phyloP scores from a whole-genome alignment of 2,888 invertebrate species.

The Drosophila tripunctata region DNA sequence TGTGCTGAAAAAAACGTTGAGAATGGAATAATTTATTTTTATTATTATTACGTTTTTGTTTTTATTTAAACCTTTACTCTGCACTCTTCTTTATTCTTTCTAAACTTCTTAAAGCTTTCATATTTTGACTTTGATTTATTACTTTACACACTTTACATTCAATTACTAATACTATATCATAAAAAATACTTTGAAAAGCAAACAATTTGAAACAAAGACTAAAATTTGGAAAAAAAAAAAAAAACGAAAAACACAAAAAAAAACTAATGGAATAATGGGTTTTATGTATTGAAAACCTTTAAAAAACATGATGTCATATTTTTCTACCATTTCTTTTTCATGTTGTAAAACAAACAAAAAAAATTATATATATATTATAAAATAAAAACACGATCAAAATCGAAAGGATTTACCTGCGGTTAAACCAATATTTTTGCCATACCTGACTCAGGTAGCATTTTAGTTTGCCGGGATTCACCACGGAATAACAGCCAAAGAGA shows the following conservation, averaged over 20 bases:
- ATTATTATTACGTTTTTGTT: slow-evolving; percentile 55
- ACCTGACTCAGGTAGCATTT: slow-evolving; percentile 13
- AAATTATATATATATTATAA: slow-evolving; percentile 7
- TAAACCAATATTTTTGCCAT: not conserved
- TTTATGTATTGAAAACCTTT: slow-evolving; percentile 53
- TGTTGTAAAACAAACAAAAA: slow-evolving; percentile 69
- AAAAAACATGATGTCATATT: slow-evolving; percentile 69
- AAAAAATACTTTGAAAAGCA: slow-evolving; percentile 16
- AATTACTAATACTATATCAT: slow-evolving; percentile 31
- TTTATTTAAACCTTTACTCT: slow-evolving; percentile 33
- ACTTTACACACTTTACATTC: slow-evolving; percentile 34
- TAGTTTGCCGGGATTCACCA: not conserved
- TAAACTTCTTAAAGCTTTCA: slow-evolving; percentile 17
- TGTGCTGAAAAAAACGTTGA: slow-evolving; percentile 24
- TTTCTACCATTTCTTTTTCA: slow-evolving; percentile 79
- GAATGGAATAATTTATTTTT: slow-evolving; percentile 49
- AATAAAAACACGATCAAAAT: slow-evolving; percentile 36
- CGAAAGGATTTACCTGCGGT: slow-evolving; percentile 13
- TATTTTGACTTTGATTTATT: slow-evolving; percentile 28
- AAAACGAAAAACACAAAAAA: slow-evolving; percentile 6
- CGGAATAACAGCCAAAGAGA: not conserved
- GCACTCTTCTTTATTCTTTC: slow-evolving; percentile 2
- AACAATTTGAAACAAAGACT: slow-evolving; percentile 64
- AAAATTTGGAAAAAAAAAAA: slow-evolving; percentile 15
- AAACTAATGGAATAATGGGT: slow-evolving; percentile 57